Base-by-base conservation (phyloP, 2,888 invertebrate species). In the Choristoneura rosaceana region DNA sequence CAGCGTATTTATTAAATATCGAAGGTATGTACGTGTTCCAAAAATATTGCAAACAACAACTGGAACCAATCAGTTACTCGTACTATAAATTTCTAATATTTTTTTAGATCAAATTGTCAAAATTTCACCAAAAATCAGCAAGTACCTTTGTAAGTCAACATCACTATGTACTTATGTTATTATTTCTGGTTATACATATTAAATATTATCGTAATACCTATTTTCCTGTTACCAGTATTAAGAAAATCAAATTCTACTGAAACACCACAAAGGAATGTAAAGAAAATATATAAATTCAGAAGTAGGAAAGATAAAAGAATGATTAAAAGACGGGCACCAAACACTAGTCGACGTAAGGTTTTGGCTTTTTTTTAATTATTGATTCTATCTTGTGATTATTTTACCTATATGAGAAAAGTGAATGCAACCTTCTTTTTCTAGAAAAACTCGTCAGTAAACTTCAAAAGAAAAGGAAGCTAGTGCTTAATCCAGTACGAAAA, bases 381-480 rank as follows among this genome's bases (percentile, higher is more conserved):
- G n/a, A n/a, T n/a, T 47, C 4, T 47, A 43, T 10, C 43, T 43
- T 43, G 43, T 10, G 8, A 25, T 25, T 25, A 25, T 25, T 25
- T 25, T 25, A 25, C 2, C 25, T 25, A 25, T 25, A 2, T 25
- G 25, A 25, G 25, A 25, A 25, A 25, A 25, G 25, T 25, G 25
- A 25, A 25, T 25, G 2, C 25, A 25, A 25, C 25, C 25, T 25
- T 25, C 2, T 25, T 25, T 25, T 59, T 34, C 66, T 66, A 38
- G 61, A 43, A n/a, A 45, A 66, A 38, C 50, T 86, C 58, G 77
- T 80, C 47, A 80, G 84, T 34, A 81, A 82, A 61, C 74, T 85
- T 71, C 65, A 73, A 14, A 84, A 82, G 74, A 84, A 86, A 25
- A 79, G 85, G 65, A 80, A 80, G 55, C 75, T 87, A 70, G 73